These are phyloP conservation scores for Salvator merianae DNA, from an alignment of 2,113 vertebrate species.

Conservation along the genomic window DNA sequence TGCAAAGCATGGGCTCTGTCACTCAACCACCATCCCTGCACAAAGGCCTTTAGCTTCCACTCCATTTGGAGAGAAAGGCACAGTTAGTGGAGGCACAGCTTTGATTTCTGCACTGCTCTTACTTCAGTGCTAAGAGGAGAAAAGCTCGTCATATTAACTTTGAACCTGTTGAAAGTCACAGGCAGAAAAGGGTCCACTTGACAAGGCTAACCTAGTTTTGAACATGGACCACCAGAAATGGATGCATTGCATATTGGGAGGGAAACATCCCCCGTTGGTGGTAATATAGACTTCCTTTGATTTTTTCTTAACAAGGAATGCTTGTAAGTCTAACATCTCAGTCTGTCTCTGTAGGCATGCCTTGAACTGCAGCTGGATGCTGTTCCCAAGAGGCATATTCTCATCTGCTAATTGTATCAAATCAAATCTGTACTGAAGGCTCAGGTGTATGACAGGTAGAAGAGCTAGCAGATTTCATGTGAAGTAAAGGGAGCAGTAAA, in stretches of 20 bases:
- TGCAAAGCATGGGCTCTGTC: background rate
- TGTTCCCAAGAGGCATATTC: background rate
- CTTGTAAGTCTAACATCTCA: background rate
- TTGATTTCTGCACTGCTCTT: background rate
- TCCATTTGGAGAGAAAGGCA: background rate
- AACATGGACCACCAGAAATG: background rate
- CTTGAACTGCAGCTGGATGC: background rate
- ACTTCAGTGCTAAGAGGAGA: background rate
- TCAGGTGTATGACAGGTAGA: background rate
- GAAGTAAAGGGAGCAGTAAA: background rate
- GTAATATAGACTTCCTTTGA: background rate
- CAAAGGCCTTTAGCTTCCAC: background rate
- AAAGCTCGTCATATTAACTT: no score
- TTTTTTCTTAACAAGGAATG: background rate
- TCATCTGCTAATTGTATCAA: background rate
- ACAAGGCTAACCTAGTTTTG: no score
- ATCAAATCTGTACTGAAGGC: background rate
- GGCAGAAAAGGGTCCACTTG: background rate
- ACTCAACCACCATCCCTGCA: background rate
- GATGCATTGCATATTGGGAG: background rate
- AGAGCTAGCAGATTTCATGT: background rate
- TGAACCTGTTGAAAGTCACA: background rate
- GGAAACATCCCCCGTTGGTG: background rate
- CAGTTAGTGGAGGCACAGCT: background rate
- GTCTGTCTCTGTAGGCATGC: background rate